These are phyloP conservation scores for Porites evermanni DNA, from an alignment of 92 coral and sea anemone genomes.

Conservation along the genomic window DNA sequence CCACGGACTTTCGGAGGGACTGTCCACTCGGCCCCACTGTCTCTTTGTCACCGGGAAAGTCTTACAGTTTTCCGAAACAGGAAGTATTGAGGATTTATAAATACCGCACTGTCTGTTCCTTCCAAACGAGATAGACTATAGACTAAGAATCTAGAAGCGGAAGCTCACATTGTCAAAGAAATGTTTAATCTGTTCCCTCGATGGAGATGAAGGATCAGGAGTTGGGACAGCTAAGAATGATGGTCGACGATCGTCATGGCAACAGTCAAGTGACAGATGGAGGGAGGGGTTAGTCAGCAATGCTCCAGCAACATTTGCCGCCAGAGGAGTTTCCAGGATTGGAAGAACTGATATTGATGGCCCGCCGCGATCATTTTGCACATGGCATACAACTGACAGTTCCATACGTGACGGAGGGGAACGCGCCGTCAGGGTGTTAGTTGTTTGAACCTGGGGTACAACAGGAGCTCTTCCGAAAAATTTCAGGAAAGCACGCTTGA, in stretches of 20 bases:
- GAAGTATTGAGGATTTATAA: neutral
- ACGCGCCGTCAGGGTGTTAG: neutral
- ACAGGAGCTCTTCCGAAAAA: neutral
- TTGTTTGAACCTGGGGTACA: neutral
- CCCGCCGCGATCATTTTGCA: neutral
- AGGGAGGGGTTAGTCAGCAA: neutral
- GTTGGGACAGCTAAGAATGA: slow-evolving; percentile 6
- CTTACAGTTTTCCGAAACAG: neutral
- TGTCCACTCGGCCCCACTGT: no score
- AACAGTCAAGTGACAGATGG: neutral
- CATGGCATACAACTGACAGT: neutral
- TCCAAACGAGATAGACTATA: neutral
- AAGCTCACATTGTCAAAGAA: neutral
- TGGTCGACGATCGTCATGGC: neutral
- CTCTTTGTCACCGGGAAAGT: no score
- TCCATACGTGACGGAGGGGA: neutral
- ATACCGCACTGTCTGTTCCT: neutral
- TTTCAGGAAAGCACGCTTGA: slow-evolving; percentile 24
- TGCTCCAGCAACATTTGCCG: neutral
- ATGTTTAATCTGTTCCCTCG: neutral
- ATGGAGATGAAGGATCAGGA: neutral
- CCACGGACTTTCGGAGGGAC: no score
- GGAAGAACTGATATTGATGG: neutral
- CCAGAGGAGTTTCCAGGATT: neutral
- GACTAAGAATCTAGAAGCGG: neutral